phyloP scores from a whole-genome alignment of 2,888 invertebrate genomes.

The Drosophila acutilabella region DNA sequence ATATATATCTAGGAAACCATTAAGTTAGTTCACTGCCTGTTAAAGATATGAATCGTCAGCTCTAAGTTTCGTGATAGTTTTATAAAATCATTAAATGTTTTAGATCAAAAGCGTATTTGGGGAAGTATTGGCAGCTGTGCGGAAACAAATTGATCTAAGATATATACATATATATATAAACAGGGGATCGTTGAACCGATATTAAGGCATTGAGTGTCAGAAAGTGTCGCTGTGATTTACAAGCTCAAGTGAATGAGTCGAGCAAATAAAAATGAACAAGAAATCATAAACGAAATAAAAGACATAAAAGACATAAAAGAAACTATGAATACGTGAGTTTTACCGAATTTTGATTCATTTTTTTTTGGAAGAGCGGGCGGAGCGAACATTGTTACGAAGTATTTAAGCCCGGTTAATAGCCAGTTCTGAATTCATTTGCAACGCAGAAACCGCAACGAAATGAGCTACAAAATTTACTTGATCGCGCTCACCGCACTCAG shows the following conservation, averaged over 20 bases:
- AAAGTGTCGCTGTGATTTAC: conserved; percentile 59
- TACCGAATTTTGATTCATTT: conserved; percentile 31
- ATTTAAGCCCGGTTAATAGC: conserved; percentile 61
- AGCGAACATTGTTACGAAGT: conserved; percentile 11
- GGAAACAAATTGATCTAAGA: conserved; percentile 53
- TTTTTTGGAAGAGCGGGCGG: neutral
- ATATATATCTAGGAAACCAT: conserved; percentile 8
- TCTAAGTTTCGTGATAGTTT: conserved; percentile 20
- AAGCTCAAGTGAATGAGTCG: conserved; percentile 66
- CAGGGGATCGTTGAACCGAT: conserved; percentile 65
- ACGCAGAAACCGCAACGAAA: conserved; percentile 47
- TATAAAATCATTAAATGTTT: conserved; percentile 11
- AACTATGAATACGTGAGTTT: conserved; percentile 49
- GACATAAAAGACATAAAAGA: conserved; percentile 5
- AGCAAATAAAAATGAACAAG: conserved; percentile 47
- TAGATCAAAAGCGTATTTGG: neutral
- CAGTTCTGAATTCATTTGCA: conserved; percentile 52
- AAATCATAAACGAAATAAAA: conserved; percentile 10
- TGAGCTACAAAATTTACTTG: conserved; percentile 50
- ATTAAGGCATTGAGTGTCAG: conserved; percentile 41
- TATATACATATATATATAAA: conserved; percentile 15
- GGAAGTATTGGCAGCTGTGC: conserved; percentile 31
- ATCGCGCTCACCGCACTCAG: conserved; percentile 36
- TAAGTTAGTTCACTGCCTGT: neutral
- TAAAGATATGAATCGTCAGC: conserved; percentile 28